Percentiles rank a stretch among this genome's conserved stretches.
phyloP scores from a whole-genome alignment of 2,797 vertebrate species.

The Malurus leucopterus region DNA sequence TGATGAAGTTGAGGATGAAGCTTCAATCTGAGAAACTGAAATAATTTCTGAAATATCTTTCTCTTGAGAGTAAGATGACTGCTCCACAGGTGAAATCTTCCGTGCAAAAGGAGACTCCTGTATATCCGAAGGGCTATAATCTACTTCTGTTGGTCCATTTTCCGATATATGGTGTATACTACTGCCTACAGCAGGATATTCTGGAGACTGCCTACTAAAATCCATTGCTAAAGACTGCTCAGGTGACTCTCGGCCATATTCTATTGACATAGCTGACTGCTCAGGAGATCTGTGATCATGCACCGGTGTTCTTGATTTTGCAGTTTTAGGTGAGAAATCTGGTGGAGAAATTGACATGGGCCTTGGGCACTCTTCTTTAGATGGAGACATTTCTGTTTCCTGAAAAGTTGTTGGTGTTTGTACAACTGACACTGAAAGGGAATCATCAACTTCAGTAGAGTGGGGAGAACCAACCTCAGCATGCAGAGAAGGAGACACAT shows the following conservation, averaged over 20 bases:
- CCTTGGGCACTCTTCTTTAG: slow-evolving; percentile 90
- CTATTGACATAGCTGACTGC: slow-evolving; percentile 87
- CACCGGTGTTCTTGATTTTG: slow-evolving; percentile 78
- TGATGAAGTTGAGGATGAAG: slow-evolving; percentile 90
- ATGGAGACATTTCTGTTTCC: slow-evolving; percentile 90
- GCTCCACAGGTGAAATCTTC: slow-evolving; percentile 75
- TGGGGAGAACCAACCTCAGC: slow-evolving; percentile 95
- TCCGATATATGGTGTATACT: slow-evolving; percentile 81
- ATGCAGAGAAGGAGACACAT: slow-evolving; percentile 90
- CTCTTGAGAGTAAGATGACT: slow-evolving; percentile 80
- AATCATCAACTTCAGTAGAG: slow-evolving; percentile 96
- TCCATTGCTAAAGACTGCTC: slow-evolving; percentile 92
- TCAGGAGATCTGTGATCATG: slow-evolving; percentile 87
- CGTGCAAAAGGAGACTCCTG: slow-evolving; percentile 70
- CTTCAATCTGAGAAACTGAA: slow-evolving; percentile 89
- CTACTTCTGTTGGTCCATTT: slow-evolving; percentile 94
- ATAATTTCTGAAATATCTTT: slow-evolving; percentile 79
- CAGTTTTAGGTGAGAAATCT: slow-evolving; percentile 88
- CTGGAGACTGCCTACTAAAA: slow-evolving; percentile 93
- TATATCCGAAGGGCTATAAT: slow-evolving; percentile 86
- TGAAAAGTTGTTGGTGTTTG: slow-evolving; percentile 94
- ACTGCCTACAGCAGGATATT: slow-evolving; percentile 76
- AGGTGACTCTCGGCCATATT: slow-evolving; percentile 88
- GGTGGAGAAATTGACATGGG: slow-evolving; percentile 96
- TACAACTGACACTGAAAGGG: slow-evolving; percentile 96